These are phyloP conservation scores for Lacerta bilineata DNA, from an alignment of 2,797 vertebrate genomes.

Conservation along the genomic window DNA sequence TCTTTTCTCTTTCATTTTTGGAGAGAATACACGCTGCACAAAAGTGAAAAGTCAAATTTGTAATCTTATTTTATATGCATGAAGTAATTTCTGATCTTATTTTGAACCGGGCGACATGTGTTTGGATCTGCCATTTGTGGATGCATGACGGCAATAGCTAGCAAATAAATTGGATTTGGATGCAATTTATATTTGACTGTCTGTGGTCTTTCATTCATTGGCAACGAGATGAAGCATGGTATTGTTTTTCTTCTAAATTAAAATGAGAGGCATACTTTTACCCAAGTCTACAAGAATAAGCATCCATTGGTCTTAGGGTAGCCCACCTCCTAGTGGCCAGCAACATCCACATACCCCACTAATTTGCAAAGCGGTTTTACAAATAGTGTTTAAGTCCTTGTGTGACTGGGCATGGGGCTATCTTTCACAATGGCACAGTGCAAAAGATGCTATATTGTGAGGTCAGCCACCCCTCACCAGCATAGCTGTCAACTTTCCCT, in stretches of 20 bases:
- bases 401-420: too few species aligned
- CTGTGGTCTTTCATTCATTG: neutral
- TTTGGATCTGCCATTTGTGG: neutral
- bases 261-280: too few species aligned
- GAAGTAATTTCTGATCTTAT: neutral
- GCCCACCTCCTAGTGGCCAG: neutral
- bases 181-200: neutral
- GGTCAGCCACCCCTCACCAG: too few species aligned
- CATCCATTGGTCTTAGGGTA: neutral
- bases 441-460: too few species aligned
- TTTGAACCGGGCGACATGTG: neutral
- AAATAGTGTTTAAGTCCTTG: too few species aligned
- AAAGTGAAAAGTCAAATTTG: neutral
- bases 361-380: neutral
- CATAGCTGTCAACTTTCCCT: too few species aligned
- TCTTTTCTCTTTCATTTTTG: neutral
- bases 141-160: neutral
- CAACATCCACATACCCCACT: neutral
- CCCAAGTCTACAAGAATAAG: neutral
- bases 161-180: neutral
- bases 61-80: conserved; percentile 7
- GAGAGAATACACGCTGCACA: too few species aligned
- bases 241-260: too few species aligned
- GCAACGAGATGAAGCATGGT: neutral
- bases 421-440: too few species aligned